Percentiles rank a stretch among this genome's conserved stretches.
Conservation (phyloP, 2,113 vertebrate genomes). For the Lampris incognitus region DNA sequence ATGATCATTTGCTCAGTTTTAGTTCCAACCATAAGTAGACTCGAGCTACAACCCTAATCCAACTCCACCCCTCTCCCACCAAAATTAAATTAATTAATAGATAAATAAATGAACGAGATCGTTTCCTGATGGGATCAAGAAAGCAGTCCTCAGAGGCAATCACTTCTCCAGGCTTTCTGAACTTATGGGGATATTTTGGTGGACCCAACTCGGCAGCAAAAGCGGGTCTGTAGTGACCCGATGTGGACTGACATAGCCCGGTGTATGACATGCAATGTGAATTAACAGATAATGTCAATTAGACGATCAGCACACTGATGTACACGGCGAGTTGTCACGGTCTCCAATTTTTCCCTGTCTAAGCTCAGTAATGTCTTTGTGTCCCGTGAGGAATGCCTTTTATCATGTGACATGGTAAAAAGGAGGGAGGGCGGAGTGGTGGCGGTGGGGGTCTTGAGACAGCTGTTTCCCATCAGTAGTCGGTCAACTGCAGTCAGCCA, state of each 20-base stretch:
- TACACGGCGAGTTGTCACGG: slow-evolving; percentile 26
- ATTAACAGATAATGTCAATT: slow-evolving; percentile 64
- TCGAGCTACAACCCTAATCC: too few relatives aligned
- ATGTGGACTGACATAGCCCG: slow-evolving; percentile 6
- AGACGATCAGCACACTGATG: slow-evolving; percentile 53
- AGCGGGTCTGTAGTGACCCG: slow-evolving; percentile 66
- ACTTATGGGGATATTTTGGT: slow-evolving; percentile 40
- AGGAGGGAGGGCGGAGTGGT: slow-evolving; percentile 31
- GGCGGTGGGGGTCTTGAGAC: slow-evolving; percentile 50
- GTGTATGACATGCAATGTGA: slow-evolving; percentile 25
- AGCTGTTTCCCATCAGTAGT: slow-evolving; percentile 82
- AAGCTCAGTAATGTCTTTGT: slow-evolving; percentile 66
- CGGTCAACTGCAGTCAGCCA: slow-evolving; percentile 67
- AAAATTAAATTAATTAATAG: slow-evolving; percentile 18
- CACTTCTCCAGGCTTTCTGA: slow-evolving; percentile 29
- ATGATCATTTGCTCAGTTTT: slow-evolving; percentile 7
- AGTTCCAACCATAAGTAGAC: slow-evolving; percentile 20
- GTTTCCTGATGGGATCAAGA: slow-evolving; percentile 29
- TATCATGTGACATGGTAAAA: slow-evolving; percentile 71
- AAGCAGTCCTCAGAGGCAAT: slow-evolving; percentile 9
- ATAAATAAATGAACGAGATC: neutral
- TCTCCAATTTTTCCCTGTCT: slow-evolving; percentile 73
- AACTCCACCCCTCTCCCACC: slow-evolving; percentile 7
- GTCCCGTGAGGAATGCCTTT: slow-evolving; percentile 73
- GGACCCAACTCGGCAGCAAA: slow-evolving; percentile 61